phyloP scores from a whole-genome alignment of 2,113 vertebrate species.

The Echinops telfairi region DNA sequence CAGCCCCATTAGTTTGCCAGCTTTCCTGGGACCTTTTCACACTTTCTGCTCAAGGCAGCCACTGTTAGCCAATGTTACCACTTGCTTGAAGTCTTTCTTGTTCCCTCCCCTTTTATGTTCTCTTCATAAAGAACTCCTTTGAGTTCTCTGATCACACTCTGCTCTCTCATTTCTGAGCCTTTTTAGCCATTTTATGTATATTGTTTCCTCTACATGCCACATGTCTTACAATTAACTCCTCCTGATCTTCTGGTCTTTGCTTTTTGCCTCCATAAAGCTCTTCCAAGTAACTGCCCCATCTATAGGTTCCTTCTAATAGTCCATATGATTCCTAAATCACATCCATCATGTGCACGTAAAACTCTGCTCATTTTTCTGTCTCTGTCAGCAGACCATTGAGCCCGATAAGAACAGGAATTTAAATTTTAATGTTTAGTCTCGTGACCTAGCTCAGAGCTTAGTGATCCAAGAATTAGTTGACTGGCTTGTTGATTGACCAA shows the following conservation, averaged over 20 bases:
- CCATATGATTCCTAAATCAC: neutral
- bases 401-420: neutral
- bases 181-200: neutral
- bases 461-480: neutral
- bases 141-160: neutral
- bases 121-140: neutral
- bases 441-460: neutral
- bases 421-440: neutral
- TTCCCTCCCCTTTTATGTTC: neutral
- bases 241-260: neutral
- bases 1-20: neutral
- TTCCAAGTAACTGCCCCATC: conserved; percentile 5
- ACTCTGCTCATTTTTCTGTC: neutral
- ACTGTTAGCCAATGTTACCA: neutral
- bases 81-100: neutral
- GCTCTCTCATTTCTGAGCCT: neutral
- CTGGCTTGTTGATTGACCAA: neutral
- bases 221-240: neutral
- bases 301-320: neutral
- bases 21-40: neutral
- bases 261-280: conserved; percentile 10
- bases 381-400: neutral
- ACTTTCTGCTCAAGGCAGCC: neutral
- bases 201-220: neutral
- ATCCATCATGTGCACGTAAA: neutral